These are phyloP conservation scores for Drosophila neutralis DNA, from an alignment of 2,888 invertebrate genomes.

Conservation along the genomic window DNA sequence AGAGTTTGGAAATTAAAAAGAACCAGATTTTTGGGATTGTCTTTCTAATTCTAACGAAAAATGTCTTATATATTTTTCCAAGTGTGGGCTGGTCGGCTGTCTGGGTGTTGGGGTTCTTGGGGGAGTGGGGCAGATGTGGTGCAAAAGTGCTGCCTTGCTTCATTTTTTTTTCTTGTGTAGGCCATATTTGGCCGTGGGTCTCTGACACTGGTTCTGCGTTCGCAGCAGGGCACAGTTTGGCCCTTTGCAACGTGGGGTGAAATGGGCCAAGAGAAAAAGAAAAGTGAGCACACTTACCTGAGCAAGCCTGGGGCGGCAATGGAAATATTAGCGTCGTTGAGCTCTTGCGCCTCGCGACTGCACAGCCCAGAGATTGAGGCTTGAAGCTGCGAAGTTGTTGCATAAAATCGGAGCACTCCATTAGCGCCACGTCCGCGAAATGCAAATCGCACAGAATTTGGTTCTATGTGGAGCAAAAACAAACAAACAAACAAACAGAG, in stretches of 20 bases:
- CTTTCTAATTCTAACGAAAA: background rate
- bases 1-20: too few species aligned
- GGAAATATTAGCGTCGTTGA: slow-evolving; percentile 97
- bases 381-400: slow-evolving; percentile 98
- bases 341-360: slow-evolving; percentile 96
- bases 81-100: background rate
- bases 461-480: slow-evolving; percentile 86
- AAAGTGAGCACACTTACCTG: slow-evolving; percentile 88
- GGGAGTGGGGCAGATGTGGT: background rate
- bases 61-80: background rate
- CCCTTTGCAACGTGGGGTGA: slow-evolving; percentile 15
- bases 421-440: slow-evolving; percentile 97
- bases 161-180: slow-evolving; percentile 4
- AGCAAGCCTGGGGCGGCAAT: slow-evolving; percentile 96
- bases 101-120: background rate
- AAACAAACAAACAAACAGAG: background rate
- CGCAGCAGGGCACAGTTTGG: slow-evolving; percentile 47
- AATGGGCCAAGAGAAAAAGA: background rate
- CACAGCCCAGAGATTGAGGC: slow-evolving; percentile 97
- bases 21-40: background rate
- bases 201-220: slow-evolving; percentile 1
- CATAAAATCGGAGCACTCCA: slow-evolving; percentile 99
- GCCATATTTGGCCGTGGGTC: slow-evolving; percentile 28
- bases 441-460: slow-evolving; percentile 98
- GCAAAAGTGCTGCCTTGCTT: slow-evolving; percentile 43